Conservation (phyloP, 2,888 invertebrate genomes). For the Dione vanillae region DNA sequence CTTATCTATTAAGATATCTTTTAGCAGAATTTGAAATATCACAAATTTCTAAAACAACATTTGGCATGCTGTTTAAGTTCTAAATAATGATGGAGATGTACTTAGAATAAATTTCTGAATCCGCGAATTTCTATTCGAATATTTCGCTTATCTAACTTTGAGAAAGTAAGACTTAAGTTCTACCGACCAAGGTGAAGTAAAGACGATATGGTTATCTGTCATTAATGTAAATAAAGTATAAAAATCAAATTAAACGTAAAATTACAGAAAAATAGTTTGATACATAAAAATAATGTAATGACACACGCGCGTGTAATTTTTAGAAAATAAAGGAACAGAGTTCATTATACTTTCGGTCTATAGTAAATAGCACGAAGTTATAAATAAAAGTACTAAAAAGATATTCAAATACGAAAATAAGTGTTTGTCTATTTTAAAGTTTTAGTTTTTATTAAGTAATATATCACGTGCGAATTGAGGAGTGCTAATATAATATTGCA, state of each 20-base stretch:
- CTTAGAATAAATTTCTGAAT: no score
- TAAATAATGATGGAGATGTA: no score
- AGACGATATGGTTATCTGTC: no score
- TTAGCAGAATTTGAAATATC: no score
- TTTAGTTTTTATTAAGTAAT: background rate
- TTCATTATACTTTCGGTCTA: background rate
- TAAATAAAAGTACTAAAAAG: constrained; percentile 11
- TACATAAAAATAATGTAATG: background rate
- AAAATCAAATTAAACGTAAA: background rate
- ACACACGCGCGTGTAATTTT: background rate
- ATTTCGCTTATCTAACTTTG: no score
- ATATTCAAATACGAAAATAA: constrained; percentile 1
- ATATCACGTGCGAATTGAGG: background rate
- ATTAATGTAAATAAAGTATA: background rate
- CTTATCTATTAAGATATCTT: no score
- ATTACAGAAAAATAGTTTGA: background rate
- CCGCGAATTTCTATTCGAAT: no score
- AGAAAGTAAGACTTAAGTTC: no score
- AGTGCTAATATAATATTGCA: background rate
- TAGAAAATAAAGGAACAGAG: background rate
- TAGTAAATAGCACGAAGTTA: background rate
- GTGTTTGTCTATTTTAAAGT: background rate
- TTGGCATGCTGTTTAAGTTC: no score
- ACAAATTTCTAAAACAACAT: no score
- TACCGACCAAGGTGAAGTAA: no score